A percentile compares a stretch with the other conserved stretches of the same genome.
phyloP scores from a whole-genome alignment of 2,113 vertebrate genomes.

The Alosa alosa region DNA sequence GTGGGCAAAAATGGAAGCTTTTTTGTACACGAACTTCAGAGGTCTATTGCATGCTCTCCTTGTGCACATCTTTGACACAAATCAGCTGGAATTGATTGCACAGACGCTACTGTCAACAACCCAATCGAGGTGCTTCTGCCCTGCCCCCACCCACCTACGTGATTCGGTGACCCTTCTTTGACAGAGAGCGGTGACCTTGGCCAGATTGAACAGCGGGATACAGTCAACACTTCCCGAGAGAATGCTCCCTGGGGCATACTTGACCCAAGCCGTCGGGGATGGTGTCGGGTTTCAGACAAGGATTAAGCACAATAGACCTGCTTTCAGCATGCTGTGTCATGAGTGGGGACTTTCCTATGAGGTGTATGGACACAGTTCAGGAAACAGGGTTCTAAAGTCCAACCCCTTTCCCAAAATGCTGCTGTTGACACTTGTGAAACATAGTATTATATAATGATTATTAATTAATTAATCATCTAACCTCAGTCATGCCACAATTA shows the following conservation, averaged over 20 bases:
- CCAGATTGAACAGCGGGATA: neutral
- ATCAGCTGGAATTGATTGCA: slow-evolving; percentile 12
- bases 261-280: neutral
- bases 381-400: neutral
- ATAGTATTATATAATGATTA: too few relatives aligned
- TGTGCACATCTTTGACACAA: neutral
- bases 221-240: neutral
- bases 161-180: neutral
- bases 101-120: neutral
- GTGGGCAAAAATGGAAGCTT: too few relatives aligned
- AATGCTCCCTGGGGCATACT: neutral
- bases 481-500: neutral
- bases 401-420: neutral
- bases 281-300: neutral
- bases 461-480: neutral
- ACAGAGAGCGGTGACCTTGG: neutral
- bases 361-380: neutral
- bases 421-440: too few relatives aligned
- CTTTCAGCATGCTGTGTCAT: neutral
- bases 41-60: neutral
- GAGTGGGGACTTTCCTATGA: neutral
- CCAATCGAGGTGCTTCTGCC: neutral
- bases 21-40: too few relatives aligned
- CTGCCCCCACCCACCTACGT: slow-evolving; percentile 9
- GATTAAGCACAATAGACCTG: neutral